phyloP scores from a whole-genome alignment of 1,140 invertebrate genomes.

The Drosophila kanapiae region DNA sequence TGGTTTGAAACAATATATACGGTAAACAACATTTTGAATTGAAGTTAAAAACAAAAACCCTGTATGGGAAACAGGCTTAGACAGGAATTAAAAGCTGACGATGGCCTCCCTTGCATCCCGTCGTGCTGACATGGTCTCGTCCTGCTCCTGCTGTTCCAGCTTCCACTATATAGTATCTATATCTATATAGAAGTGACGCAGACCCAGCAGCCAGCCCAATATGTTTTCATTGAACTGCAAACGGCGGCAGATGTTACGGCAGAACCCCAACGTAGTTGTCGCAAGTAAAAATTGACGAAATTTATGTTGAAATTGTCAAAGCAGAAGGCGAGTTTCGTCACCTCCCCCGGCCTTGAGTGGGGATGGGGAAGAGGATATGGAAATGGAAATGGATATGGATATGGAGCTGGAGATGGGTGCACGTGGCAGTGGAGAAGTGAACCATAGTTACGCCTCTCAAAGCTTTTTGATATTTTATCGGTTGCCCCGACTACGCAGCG shows the following conservation, averaged over 20 bases:
- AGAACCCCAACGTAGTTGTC: conserved; percentile 62
- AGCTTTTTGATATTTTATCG: conserved; percentile 36
- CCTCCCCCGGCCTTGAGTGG: conserved; percentile 1
- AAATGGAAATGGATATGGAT: conserved; percentile 6
- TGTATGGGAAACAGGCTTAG: conserved; percentile 33
- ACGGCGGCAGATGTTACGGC: conserved; percentile 61
- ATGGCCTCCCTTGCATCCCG: conserved; percentile 41
- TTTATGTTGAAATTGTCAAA: conserved; percentile 76
- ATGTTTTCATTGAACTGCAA: conserved; percentile 75
- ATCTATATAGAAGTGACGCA: conserved; percentile 32
- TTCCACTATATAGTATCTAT: conserved; percentile 10
- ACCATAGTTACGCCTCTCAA: conserved; percentile 17
- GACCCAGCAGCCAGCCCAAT: conserved; percentile 47
- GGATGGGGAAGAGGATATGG: conserved; percentile 3
- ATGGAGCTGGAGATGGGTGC: conserved; percentile 10
- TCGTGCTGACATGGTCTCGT: conserved; percentile 48
- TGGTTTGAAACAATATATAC: not conserved
- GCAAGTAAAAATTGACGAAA: conserved; percentile 75
- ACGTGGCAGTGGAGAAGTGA: conserved; percentile 30
- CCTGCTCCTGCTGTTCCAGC: conserved; percentile 21
- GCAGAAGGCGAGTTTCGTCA: conserved; percentile 56
- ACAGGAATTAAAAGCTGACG: conserved; percentile 42
- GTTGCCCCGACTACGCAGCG: conserved; percentile 30
- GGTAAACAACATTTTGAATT: not conserved
- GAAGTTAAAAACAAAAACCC: conserved; percentile 5